Base-by-base conservation (phyloP, 2,888 invertebrate genomes). In the Steinernema carpocapsae region DNA sequence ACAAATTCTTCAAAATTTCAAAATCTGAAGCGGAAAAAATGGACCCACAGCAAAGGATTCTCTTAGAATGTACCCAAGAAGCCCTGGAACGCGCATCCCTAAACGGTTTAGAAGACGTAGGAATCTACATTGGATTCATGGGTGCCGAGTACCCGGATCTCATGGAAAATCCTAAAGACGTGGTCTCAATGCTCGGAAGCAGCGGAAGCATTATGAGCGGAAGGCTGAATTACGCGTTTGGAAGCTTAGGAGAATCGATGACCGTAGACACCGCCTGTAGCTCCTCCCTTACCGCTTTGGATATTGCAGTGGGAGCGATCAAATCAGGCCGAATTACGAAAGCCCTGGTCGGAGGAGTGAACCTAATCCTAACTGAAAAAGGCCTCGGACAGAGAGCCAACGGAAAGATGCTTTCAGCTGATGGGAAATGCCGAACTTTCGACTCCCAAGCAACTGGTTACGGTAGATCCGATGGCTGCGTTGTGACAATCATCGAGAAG, bases 191-290 rank as follows among this genome's bases (percentile, higher is more conserved):
- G 83, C 74, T 84, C 24, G 83, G 84, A 37, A 79, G 79, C 4
- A 79, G 82, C 77, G 78, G 77, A 17, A 76, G 79, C 56, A 81
- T 84, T 1, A 77, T 84, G 17, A 77, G 82, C n/a, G 86, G 86
- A 19, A 74, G 86, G 45, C 71, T 86, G 10, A 84, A 80, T 46
- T 74, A 81, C 64, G 74, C 74, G 45, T 77, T 81, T 43, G 75
- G 72, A 24, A 48, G 42, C 19, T 70, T 37, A 12, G 84, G 84
- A 10, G 97, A 97, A 1, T 95, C 95, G 88, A 95, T 93, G 88
- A 93, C 95, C 42, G 89, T 97, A 64, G 97, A 97, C 89, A 97
- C 97, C 0, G 97, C 97, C 6, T 97, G 97, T 88, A 96, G 96
- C 0, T 96, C 96, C 84, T 94, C 94, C 79, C 90, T 96, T 88